Base-by-base conservation (phyloP, 1,140 invertebrate species). In the Carposina sasakii region DNA sequence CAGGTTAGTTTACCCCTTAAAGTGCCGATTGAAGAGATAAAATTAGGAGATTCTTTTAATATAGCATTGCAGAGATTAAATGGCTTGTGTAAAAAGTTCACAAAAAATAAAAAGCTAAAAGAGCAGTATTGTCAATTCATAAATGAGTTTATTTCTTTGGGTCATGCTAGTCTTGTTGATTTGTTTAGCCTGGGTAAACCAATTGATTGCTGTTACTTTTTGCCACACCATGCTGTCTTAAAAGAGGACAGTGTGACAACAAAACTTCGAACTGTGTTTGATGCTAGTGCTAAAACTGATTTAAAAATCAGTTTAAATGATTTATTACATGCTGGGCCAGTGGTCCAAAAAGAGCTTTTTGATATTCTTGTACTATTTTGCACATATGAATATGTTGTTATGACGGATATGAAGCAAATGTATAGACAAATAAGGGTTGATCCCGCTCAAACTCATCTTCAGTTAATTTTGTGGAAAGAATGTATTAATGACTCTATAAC, bases 391-490 rank as follows among this genome's bases (percentile, higher is more conserved):
- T 46, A 46, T 31, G 33, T 23, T 20, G 16, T 52, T 17, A 21
- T 31, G 26, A 40, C 34, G 22, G 50, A 46, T 28, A 52, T 52
- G 20, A 24, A 36, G n/a, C 50, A 52, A 16, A 52, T 52, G 50
- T 52, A 46, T 22, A 30, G 43, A 30, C n/a, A 17, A 16, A 52
- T 52, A 22, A 5, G 23, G 5, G 17, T 52, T 3, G 42, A 52
- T 16, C 50, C 50, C n/a, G 36, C 40, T 16, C 50, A 46, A 16
- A 45, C 24, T 21, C 9, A 24, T 12, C 31, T 52, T 12, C 50
- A 46, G 30, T 46, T 46, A 24, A 52, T 52, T 16, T 20, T 52
- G 5, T 52, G 50, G 42, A 28, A 43, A 17, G 36, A 40, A 22
- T 20, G 24, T 42, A 20, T 22, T 2, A 31, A 36, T 22, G 34